These are phyloP conservation scores for Chamaetylas fuelleborni DNA, from an alignment of 2,113 vertebrate species.

Conservation along the genomic window DNA sequence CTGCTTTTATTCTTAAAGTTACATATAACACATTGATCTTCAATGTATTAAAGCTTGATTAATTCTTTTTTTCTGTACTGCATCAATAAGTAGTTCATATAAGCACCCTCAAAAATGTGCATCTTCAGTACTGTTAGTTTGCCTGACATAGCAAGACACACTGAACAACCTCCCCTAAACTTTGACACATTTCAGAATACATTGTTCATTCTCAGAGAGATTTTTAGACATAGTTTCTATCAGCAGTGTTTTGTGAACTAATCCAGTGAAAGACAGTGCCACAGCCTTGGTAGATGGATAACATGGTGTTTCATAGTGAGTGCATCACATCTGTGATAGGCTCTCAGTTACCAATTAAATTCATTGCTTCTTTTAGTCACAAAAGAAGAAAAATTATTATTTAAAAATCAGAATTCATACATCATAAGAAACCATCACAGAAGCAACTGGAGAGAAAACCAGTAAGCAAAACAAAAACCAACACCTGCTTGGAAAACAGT, in stretches of 20 bases:
- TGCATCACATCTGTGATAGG: neutral
- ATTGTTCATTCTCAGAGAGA: neutral
- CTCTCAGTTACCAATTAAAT: neutral
- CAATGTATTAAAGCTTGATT: constrained; percentile 14
- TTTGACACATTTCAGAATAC: neutral
- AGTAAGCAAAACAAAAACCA: neutral
- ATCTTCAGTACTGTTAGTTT: neutral
- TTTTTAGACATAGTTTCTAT: neutral
- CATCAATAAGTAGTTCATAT: neutral
- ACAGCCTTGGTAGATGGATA: neutral
- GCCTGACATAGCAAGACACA: neutral
- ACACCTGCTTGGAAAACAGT: neutral
- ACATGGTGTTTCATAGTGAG: neutral
- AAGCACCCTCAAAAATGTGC: neutral
- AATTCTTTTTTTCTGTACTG: neutral
- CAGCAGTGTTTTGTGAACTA: neutral
- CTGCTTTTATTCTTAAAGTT: neutral
- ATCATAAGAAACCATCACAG: neutral
- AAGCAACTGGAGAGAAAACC: neutral
- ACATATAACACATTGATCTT: neutral
- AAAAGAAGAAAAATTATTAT: neutral
- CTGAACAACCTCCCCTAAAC: neutral
- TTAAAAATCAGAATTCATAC: neutral
- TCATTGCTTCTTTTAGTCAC: neutral
- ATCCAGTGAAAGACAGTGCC: neutral